Evolutionary conservation across 53 echinoderm and acorn worm genomes (phyloP).

Genomic region (Crossaster papposus): DNA sequence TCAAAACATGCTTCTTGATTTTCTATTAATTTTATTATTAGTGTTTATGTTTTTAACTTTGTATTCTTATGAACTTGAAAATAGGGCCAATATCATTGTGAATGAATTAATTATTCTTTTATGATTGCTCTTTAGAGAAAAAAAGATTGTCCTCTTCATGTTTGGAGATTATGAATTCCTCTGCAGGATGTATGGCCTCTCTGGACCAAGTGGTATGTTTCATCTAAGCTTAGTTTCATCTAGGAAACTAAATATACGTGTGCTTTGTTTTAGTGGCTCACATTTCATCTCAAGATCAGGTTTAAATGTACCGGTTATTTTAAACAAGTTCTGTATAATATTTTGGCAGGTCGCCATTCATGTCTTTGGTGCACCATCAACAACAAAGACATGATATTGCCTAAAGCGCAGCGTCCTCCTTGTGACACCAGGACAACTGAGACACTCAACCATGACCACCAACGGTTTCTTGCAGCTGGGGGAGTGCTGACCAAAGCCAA

Average conservation of each 20-base stretch:
- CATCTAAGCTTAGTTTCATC: too few relatives aligned
- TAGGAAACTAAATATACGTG: neutral
- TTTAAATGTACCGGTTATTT: neutral
- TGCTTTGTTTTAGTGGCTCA: neutral
- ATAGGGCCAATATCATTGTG: too few relatives aligned
- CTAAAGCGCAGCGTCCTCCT: neutral
- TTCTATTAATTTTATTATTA: too few relatives aligned
- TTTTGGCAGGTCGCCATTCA: constrained; percentile 22
- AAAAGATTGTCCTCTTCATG: neutral
- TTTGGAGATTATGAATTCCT: constrained; percentile 53
- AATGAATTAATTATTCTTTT: too few relatives aligned
- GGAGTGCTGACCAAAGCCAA: neutral
- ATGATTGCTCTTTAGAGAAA: too few relatives aligned
- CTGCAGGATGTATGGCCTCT: constrained; percentile 30
- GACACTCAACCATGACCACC: constrained; percentile 1
- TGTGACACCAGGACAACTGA: constrained; percentile 6
- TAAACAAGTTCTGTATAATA: neutral
- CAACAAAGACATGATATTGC: too few relatives aligned
- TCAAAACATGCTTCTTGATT: neutral
- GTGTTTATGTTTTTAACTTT: too few relatives aligned
- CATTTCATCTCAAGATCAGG: neutral
- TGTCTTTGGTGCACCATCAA: neutral
- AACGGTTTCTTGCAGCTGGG: constrained; percentile 9
- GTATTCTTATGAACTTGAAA: too few relatives aligned
- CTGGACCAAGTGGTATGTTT: constrained; percentile 14